Evolutionary conservation across 2,797 vertebrate genomes (phyloP), one percentile per base, ranked within the genome.

Genomic region (Tokudaia tokunoshimensis): DNA sequence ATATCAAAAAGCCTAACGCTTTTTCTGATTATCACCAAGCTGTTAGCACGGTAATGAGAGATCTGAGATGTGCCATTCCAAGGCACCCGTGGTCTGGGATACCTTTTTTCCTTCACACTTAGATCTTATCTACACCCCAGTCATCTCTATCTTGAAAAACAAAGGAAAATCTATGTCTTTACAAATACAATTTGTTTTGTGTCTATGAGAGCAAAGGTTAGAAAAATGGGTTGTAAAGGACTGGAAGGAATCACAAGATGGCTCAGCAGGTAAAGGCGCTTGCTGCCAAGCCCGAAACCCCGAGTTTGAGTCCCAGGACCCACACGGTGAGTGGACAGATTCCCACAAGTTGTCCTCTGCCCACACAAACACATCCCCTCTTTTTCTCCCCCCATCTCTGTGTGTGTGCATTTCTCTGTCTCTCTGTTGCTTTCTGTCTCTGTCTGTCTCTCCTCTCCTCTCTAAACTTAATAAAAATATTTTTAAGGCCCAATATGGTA

Each of bases 161-260:
- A 84, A 95, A 96, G 76, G 65, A 74, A 94, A 85, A 52, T 44
- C 9, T n/a, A 75, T 67, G 88, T 76, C 80, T 96, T 86, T 90
- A 61, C 50, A 86, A 82, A 92, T 22, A 70, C 3, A 1, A 93
- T 87, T 93, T 84, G 50, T 92, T 95, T 59, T 88, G 52, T 96
- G n/a, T 63, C 83, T 88, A 55, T 26, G 89, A 91, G 87, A 95
- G 29, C 75, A 3, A 61, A 97, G 76, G 1, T 55, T 90, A 22
- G 37, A 91, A 92, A 95, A 94, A 59, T 41, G 61, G 37, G 0
- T 41, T 76, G 41, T 67, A 67, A 94, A 70, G 61, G 41, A 89
- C 7, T 74, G 50, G 67, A 37, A 29, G 65, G 22, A 67, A 34
- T 29, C 22, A 29, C 13, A 37, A 41, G 50, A 12, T 11, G 47